A percentile compares a stretch with the other conserved stretches of the same genome.
phyloP scores from a whole-genome alignment of 2,797 vertebrate species.

The Aplochiton taeniatus region DNA sequence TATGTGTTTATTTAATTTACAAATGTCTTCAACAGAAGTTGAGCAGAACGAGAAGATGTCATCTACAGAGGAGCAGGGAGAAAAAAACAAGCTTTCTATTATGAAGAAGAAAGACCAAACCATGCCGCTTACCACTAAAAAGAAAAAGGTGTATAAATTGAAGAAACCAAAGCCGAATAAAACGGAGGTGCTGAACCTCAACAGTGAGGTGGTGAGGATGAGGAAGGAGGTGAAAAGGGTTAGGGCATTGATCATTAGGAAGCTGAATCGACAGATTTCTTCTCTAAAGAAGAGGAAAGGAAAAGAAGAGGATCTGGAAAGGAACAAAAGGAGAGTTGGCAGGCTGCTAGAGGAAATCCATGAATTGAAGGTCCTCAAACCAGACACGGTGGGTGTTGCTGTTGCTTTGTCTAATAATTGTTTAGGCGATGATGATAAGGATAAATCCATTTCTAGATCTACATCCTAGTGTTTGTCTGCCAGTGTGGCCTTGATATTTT shows the following conservation, averaged over 20 bases:
- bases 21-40: too few relatives aligned
- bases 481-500: too few relatives aligned
- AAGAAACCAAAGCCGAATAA: slow-evolving; percentile 36
- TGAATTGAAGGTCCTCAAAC: slow-evolving; percentile 81
- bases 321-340: slow-evolving; percentile 83
- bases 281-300: slow-evolving; percentile 89
- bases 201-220: slow-evolving; percentile 92
- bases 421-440: not conserved
- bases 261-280: slow-evolving; percentile 82
- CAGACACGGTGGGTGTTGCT: slow-evolving; percentile 72
- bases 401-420: too few relatives aligned
- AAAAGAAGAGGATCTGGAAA: slow-evolving; percentile 78
- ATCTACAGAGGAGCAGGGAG: slow-evolving; percentile 4
- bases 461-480: too few relatives aligned
- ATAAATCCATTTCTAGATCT: not conserved
- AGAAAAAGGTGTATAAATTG: slow-evolving; percentile 15
- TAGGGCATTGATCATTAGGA: slow-evolving; percentile 85
- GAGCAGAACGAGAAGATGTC: slow-evolving; percentile 2
- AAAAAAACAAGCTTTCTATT: slow-evolving; percentile 19
- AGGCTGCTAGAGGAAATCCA: slow-evolving; percentile 91
- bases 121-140: slow-evolving; percentile 5
- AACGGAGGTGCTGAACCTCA: slow-evolving; percentile 66
- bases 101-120: slow-evolving; percentile 27
- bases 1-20: too few relatives aligned
- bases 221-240: slow-evolving; percentile 93